Conservation (phyloP, 2,888 invertebrate species). For the Chrysina gloriosa region DNA sequence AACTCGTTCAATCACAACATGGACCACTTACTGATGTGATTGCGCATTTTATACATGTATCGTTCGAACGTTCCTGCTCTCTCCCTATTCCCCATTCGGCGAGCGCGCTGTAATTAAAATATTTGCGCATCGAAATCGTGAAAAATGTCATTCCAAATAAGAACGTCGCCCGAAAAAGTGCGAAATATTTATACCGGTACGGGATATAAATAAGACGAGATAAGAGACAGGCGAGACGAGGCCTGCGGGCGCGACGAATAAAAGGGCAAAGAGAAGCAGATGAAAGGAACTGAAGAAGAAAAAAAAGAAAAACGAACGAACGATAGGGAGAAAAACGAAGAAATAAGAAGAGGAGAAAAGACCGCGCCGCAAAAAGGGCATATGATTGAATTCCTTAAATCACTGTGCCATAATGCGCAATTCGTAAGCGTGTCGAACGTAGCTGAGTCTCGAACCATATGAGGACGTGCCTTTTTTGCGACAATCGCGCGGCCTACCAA, state of each 20-base stretch:
- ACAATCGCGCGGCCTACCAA: slow-evolving; percentile 34
- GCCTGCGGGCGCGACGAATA: not conserved
- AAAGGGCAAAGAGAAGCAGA: slow-evolving; percentile 12
- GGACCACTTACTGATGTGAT: no score
- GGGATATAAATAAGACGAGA: slow-evolving; percentile 44
- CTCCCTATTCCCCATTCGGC: slow-evolving; percentile 11
- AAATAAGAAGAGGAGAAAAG: slow-evolving; percentile 31
- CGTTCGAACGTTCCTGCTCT: no score
- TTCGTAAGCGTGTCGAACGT: slow-evolving; percentile 55
- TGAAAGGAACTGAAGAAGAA: slow-evolving; percentile 6
- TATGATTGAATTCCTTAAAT: slow-evolving; percentile 50
- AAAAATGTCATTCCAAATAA: slow-evolving; percentile 41
- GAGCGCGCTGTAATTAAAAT: slow-evolving; percentile 41
- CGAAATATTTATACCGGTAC: slow-evolving; percentile 46
- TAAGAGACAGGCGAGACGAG: slow-evolving; percentile 25
- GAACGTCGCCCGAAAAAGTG: slow-evolving; percentile 46
- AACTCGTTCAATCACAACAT: no score
- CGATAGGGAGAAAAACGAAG: slow-evolving; percentile 18
- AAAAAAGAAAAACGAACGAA: slow-evolving; percentile 40
- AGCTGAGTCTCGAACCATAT: slow-evolving; percentile 39
- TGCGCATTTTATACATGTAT: no score
- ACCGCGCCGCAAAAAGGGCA: slow-evolving; percentile 42
- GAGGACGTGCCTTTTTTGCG: slow-evolving; percentile 40
- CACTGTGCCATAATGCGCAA: slow-evolving; percentile 56
- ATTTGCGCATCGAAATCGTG: slow-evolving; percentile 41